These are phyloP conservation scores for Cryptomyrus ogoouensis DNA, from an alignment of 2,113 vertebrate genomes.

Conservation along the genomic window DNA sequence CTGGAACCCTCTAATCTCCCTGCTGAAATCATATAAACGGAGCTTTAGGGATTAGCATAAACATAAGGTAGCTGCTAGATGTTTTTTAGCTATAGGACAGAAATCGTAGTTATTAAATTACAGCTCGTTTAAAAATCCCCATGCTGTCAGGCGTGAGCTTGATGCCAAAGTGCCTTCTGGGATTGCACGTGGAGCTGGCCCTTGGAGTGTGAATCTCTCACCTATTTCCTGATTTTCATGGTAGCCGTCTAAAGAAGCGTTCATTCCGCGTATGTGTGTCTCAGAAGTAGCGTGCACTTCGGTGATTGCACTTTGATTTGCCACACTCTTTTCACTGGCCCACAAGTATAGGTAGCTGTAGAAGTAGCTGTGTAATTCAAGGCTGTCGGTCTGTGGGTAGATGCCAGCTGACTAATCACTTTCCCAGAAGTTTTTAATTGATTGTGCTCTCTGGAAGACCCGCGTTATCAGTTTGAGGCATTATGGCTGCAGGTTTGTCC, in stretches of 20 bases:
- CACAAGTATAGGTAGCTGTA: background rate
- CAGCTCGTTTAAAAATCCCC: background rate
- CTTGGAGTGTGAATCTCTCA: background rate
- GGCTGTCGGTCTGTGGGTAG: background rate
- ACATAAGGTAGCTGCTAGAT: constrained; percentile 27
- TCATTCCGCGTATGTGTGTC: background rate
- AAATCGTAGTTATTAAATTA: constrained; percentile 24
- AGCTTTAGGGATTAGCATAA: constrained; percentile 42
- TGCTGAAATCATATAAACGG: constrained; percentile 27
- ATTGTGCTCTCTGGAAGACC: background rate
- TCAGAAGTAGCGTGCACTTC: background rate
- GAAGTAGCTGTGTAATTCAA: background rate
- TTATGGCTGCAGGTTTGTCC: background rate
- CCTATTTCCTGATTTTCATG: background rate
- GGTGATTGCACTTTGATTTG: background rate
- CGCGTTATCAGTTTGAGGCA: background rate
- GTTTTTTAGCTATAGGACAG: constrained; percentile 20
- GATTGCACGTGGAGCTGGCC: background rate
- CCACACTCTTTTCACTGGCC: background rate
- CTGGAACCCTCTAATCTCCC: constrained; percentile 33
- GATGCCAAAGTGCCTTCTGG: background rate
- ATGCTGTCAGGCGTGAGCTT: background rate
- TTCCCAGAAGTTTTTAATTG: background rate
- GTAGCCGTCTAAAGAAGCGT: background rate
- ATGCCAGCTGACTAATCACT: background rate